These are phyloP conservation scores for Gymnoscelis rufifasciata DNA, from an alignment of 2,888 invertebrate genomes.

Conservation along the genomic window DNA sequence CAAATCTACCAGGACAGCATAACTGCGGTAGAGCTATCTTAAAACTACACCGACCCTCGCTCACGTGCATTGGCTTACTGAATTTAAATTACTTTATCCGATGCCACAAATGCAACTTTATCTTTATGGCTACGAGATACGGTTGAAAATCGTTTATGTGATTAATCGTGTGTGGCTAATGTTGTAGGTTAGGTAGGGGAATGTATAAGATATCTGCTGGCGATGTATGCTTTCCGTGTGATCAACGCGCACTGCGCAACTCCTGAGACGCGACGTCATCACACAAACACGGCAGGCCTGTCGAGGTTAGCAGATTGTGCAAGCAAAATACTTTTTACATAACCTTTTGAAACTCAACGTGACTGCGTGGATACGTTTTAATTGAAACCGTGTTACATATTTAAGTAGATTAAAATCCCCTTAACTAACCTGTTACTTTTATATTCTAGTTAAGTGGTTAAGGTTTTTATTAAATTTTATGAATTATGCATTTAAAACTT, in stretches of 20 bases:
- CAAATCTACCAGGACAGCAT: slow-evolving; percentile 58
- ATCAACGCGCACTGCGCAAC: slow-evolving; percentile 77
- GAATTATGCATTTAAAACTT: too few relatives aligned
- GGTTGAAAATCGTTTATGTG: slow-evolving; percentile 28
- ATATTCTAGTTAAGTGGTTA: too few relatives aligned
- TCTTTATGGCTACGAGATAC: slow-evolving; percentile 20
- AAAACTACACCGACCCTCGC: slow-evolving; percentile 13
- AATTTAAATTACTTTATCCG: slow-evolving; percentile 24
- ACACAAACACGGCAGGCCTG: slow-evolving; percentile 38
- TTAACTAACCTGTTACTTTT: too few relatives aligned
- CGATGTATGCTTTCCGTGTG: slow-evolving; percentile 61
- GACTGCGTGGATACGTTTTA: too few relatives aligned
- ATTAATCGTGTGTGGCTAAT: slow-evolving; percentile 27
- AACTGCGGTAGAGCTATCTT: slow-evolving; percentile 28
- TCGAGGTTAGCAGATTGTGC: slow-evolving; percentile 23
- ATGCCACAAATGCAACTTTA: slow-evolving; percentile 7
- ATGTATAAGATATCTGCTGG: slow-evolving; percentile 44
- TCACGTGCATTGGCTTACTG: slow-evolving; percentile 29
- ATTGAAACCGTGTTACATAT: too few relatives aligned
- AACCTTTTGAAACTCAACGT: too few relatives aligned
- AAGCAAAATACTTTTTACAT: too few relatives aligned
- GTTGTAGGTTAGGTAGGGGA: slow-evolving; percentile 31
- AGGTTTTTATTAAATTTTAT: too few relatives aligned
- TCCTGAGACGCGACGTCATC: slow-evolving; percentile 71
- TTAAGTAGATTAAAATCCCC: too few relatives aligned